Evolutionary conservation across 2,888 invertebrate species (phyloP).

Genomic region (Aphidius colemani): DNA sequence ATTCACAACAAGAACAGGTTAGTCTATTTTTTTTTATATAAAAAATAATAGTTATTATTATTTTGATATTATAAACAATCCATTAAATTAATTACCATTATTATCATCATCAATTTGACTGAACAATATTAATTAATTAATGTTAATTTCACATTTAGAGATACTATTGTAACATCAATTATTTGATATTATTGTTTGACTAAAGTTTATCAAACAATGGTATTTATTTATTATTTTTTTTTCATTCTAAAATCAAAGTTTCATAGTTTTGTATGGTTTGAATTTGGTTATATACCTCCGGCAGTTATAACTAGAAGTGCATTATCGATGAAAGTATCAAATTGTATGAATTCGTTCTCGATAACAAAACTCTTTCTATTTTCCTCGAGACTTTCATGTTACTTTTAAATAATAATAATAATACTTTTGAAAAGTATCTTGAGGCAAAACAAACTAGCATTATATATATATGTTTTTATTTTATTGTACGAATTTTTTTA

Average conservation of each 20-base stretch:
- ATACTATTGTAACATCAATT: too few species aligned
- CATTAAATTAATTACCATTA: too few species aligned
- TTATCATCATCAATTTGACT: too few species aligned
- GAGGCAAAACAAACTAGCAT: too few species aligned
- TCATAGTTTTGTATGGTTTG: slow-evolving; percentile 21
- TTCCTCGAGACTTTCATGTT: neutral
- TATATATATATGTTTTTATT: too few species aligned
- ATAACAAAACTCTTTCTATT: slow-evolving; percentile 22
- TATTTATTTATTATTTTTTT: neutral
- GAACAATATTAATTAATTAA: too few species aligned
- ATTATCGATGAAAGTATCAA: slow-evolving; percentile 30
- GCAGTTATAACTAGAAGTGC: slow-evolving; percentile 29
- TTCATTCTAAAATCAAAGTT: slow-evolving; percentile 24
- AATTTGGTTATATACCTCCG: slow-evolving; percentile 28
- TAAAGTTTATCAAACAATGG: too few species aligned
- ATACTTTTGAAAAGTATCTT: neutral
- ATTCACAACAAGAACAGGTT: slow-evolving; percentile 79
- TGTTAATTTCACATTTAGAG: too few species aligned
- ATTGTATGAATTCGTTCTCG: slow-evolving; percentile 24
- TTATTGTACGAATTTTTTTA: too few species aligned
- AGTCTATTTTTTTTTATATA: neutral
- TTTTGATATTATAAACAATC: neutral
- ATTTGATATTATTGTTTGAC: too few species aligned
- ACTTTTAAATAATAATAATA: neutral
- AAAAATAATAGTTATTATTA: neutral